These are phyloP conservation scores for Olivierus martensii DNA, from an alignment of 1,140 invertebrate species.

Conservation along the genomic window DNA sequence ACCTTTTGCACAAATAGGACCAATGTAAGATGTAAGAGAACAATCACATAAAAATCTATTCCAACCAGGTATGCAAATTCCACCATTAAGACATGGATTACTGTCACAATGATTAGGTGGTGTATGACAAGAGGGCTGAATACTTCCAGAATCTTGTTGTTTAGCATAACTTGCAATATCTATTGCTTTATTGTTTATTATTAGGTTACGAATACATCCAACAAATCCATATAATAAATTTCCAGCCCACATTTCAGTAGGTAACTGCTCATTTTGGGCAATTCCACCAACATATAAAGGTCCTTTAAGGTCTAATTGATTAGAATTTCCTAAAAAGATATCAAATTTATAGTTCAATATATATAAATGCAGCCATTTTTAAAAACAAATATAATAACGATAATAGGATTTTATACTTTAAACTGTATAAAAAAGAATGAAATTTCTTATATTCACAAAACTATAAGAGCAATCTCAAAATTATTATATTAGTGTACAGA, in stretches of 20 bases:
- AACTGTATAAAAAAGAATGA: too few species aligned
- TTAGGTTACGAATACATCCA: constrained; percentile 84
- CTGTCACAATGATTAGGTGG: constrained; percentile 64
- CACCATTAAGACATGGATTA: constrained; percentile 79
- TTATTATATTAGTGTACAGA: too few species aligned
- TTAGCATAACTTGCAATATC: constrained; percentile 78
- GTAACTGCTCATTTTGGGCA: constrained; percentile 34
- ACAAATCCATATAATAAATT: constrained; percentile 79
- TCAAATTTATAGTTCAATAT: neutral
- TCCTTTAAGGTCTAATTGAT: constrained; percentile 74
- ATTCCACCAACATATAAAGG: constrained; percentile 79
- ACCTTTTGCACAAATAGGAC: constrained; percentile 83
- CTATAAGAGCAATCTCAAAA: too few species aligned
- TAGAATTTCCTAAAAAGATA: constrained; percentile 42
- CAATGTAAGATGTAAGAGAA: constrained; percentile 70
- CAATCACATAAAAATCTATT: constrained; percentile 94
- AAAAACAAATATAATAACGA: too few species aligned
- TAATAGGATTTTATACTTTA: too few species aligned
- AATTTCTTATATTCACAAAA: too few species aligned
- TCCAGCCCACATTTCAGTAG: constrained; percentile 76
- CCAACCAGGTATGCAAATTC: constrained; percentile 84
- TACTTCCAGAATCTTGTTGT: constrained; percentile 80
- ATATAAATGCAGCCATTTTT: too few species aligned
- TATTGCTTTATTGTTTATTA: constrained; percentile 75
- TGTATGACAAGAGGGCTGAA: constrained; percentile 67